Evolutionary conservation across 2,797 vertebrate species (phyloP).

Genomic region (Ficedula albicollis): DNA sequence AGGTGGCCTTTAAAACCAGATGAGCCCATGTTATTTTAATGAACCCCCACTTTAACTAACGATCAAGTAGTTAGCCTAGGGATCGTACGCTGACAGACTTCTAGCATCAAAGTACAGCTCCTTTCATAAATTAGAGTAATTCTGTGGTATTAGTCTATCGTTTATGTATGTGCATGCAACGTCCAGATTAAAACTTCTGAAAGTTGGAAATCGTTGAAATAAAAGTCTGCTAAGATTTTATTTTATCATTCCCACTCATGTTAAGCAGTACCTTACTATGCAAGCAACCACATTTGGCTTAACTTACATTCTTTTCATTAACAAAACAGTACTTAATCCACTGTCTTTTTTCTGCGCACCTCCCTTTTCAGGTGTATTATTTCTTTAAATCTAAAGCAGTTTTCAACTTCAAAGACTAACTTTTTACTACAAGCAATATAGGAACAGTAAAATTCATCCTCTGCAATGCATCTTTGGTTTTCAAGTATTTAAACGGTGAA

Average conservation of each 20-base stretch:
- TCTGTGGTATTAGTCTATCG: neutral
- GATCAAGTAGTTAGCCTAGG: neutral
- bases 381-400: conserved; percentile 37
- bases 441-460: conserved; percentile 39
- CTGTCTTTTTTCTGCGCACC: neutral
- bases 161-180: neutral
- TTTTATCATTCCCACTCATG: neutral
- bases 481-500: conserved; percentile 11
- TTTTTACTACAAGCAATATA: conserved; percentile 53
- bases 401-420: conserved; percentile 59
- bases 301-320: neutral
- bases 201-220: neutral
- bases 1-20: conserved; percentile 37
- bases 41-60: conserved; percentile 37
- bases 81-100: neutral
- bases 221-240: neutral
- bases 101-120: neutral
- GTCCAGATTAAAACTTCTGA: neutral
- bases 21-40: conserved; percentile 45
- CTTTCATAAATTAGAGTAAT: neutral
- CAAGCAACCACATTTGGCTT: conserved; percentile 5
- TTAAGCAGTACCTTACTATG: neutral
- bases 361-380: neutral
- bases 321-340: neutral
- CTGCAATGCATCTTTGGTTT: conserved; percentile 43